Evolutionary conservation across 2,888 invertebrate species (phyloP), one percentile per base, ranked within the genome.

Genomic region (Fragum fragum): DNA sequence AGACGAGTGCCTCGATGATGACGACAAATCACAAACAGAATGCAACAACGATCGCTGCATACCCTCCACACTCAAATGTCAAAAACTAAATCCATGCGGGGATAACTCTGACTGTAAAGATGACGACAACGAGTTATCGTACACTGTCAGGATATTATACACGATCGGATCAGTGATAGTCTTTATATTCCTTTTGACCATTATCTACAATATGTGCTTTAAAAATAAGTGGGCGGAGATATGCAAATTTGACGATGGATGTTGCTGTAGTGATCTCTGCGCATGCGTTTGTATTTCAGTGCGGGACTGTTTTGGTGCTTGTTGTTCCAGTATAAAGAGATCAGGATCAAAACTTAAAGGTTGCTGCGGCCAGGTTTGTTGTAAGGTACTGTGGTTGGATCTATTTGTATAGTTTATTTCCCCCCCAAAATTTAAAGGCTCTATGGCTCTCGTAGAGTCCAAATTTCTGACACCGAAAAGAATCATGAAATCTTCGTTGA

Each of bases 301-400:
- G 42, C 39, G 66, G 66, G 42, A 66, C 42, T 66, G 66, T 11
- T 42, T 66, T 26, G 66, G 66, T 66, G 66, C 66, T 66, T 66
- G 66, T 66, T 39, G 36, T 39, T 42, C 66, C 29, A 32, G 66
- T 42, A 66, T 66, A 42, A 66, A 66, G 42, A 66, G 21, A 42
- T 66, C 66, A 21, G 66, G 66, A 16, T 66, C 66, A n/a, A 66
- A 66, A 42, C 7, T 66, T 9, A 66, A 66, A 66, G 39, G 66
- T 9, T 66, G 66, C 42, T 66, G 66, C 14, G 21, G 66, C 26
- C 21, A 26, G 23, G 16, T 21, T 18, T 66, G 66, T 42, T 39
- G 66, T 66, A 39, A 66, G 66, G 66, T 66, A 66, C 5, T n/a
- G n/a, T n/a, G n/a, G n/a, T n/a, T n/a, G n/a, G n/a, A n/a, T n/a